Conservation (phyloP, 2,888 invertebrate species). For the Thecocarcelia acutangulata region DNA sequence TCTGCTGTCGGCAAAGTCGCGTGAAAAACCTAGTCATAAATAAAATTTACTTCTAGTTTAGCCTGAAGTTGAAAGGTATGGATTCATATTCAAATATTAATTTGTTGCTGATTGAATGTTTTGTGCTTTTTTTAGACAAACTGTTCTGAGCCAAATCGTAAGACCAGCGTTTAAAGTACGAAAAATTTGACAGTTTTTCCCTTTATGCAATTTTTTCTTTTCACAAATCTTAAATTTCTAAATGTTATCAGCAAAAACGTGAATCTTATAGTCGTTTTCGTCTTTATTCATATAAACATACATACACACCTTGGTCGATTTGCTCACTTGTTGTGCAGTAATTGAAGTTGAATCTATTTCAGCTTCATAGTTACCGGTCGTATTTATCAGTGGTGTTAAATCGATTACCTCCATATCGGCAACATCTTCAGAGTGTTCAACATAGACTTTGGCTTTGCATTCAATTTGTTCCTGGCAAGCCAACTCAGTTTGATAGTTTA, state of each 20-base stretch:
- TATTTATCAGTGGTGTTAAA: constrained; percentile 80
- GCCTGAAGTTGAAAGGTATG: too few relatives aligned
- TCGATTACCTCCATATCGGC: constrained; percentile 76
- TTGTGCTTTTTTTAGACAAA: too few relatives aligned
- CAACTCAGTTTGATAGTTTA: constrained; percentile 80
- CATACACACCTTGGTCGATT: constrained; percentile 77
- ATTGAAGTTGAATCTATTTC: constrained; percentile 75
- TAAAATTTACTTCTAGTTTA: too few relatives aligned
- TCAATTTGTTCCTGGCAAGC: constrained; percentile 80
- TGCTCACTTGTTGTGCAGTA: constrained; percentile 74
- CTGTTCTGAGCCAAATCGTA: too few relatives aligned
- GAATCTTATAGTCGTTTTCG: background rate
- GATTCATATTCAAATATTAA: too few relatives aligned
- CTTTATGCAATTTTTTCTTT: too few relatives aligned
- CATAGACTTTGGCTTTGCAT: constrained; percentile 77
- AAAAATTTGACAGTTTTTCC: too few relatives aligned
- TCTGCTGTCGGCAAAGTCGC: too few relatives aligned
- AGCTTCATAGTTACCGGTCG: constrained; percentile 80
- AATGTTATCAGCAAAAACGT: background rate
- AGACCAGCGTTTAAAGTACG: too few relatives aligned
- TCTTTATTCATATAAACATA: background rate
- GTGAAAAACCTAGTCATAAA: too few relatives aligned
- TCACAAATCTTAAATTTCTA: background rate
- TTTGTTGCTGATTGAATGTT: too few relatives aligned
- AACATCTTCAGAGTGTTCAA: constrained; percentile 73